These are phyloP conservation scores for Chrysaora quinquecirrha DNA, from an alignment of 30 jellyfish, hydroid and myxozoan species.

Conservation along the genomic window DNA sequence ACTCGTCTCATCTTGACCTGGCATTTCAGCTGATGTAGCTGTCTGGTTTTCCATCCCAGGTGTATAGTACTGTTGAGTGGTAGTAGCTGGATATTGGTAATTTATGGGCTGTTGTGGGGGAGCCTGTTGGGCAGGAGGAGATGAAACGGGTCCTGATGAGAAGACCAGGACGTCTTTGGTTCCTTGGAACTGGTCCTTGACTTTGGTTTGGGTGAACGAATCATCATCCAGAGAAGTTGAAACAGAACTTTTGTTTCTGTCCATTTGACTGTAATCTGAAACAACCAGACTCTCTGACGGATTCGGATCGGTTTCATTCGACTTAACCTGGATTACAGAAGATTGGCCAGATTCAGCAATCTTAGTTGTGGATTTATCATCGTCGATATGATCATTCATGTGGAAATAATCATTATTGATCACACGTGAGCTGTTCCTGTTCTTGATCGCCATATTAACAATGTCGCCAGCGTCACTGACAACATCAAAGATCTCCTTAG, in stretches of 20 bases:
- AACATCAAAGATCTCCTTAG: slow-evolving; percentile 78
- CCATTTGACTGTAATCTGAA: slow-evolving; percentile 36
- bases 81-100: slow-evolving; percentile 12
- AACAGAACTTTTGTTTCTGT: slow-evolving; percentile 39
- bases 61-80: not conserved
- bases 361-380: slow-evolving; percentile 57
- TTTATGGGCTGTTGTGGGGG: not conserved
- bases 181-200: slow-evolving; percentile 46
- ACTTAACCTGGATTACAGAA: slow-evolving; percentile 46
- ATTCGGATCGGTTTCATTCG: slow-evolving; percentile 73
- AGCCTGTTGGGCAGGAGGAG: slow-evolving; percentile 18
- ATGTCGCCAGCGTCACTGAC: slow-evolving; percentile 70
- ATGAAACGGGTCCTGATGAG: slow-evolving; percentile 63
- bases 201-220: slow-evolving; percentile 40
- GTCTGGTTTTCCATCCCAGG: slow-evolving; percentile 10
- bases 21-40: slow-evolving; percentile 21
- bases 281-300: slow-evolving; percentile 53
- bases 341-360: slow-evolving; percentile 75
- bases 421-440: slow-evolving; percentile 70
- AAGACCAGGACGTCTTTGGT: slow-evolving; percentile 61
- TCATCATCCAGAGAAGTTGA: slow-evolving; percentile 67
- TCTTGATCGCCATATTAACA: slow-evolving; percentile 59
- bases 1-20: slow-evolving; percentile 57
- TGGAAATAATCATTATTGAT: slow-evolving; percentile 52
- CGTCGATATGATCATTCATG: slow-evolving; percentile 60